A percentile compares a stretch with the other conserved stretches of the same genome.
phyloP scores from a whole-genome alignment of 30 jellyfish, hydroid and myxozoan genomes.

The Mastigias papua region DNA sequence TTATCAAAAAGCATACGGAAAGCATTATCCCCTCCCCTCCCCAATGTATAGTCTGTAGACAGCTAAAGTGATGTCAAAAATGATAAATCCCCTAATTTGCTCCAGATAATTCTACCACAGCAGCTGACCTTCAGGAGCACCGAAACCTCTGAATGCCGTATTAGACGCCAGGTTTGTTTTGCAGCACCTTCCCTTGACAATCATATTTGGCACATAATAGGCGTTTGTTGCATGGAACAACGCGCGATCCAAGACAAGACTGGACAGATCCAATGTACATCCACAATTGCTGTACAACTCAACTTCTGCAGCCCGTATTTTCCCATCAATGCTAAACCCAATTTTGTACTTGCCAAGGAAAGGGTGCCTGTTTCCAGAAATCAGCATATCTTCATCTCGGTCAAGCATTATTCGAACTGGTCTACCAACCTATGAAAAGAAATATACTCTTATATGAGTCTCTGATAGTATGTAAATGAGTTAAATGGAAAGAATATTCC shows the following conservation, averaged over 20 bases:
- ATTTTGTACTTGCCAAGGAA: constrained; percentile 54
- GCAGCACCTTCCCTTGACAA: constrained; percentile 44
- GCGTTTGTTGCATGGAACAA: constrained; percentile 26
- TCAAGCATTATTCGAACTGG: constrained; percentile 67
- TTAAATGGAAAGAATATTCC: not conserved
- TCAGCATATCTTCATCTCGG: constrained; percentile 58
- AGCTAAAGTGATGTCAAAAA: too few species aligned
- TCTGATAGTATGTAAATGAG: too few species aligned
- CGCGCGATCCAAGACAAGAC: constrained; percentile 42
- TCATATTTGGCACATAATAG: constrained; percentile 44
- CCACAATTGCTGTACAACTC: constrained; percentile 53
- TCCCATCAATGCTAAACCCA: constrained; percentile 60
- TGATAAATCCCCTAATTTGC: too few species aligned
- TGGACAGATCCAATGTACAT: constrained; percentile 40
- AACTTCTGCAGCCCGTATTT: constrained; percentile 21
- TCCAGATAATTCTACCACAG: not conserved
- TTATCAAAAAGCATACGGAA: too few species aligned
- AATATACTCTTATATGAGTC: too few species aligned
- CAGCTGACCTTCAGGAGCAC: constrained; percentile 62
- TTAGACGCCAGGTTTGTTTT: constrained; percentile 64
- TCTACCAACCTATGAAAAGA: constrained; percentile 2
- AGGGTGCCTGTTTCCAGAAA: constrained; percentile 61
- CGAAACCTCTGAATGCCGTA: constrained; percentile 76
- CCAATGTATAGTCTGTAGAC: too few species aligned
- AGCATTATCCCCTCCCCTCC: too few species aligned